Base-by-base conservation (phyloP, 2,113 vertebrate species). In the Onychostruthus taczanowskii region DNA sequence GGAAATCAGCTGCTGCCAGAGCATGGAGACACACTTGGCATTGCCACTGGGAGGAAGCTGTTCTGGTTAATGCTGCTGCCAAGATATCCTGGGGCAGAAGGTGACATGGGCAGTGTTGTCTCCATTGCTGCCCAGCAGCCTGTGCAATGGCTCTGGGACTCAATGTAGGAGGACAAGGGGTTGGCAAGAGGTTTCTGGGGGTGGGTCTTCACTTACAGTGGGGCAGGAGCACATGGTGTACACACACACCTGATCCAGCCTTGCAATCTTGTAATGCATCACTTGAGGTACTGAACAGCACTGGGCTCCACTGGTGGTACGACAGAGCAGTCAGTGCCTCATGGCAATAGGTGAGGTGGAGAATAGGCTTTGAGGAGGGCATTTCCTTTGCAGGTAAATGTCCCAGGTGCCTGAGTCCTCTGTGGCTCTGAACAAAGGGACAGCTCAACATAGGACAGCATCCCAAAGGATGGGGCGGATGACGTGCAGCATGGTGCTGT, bases 221-320 rank as follows among this genome's bases (percentile, higher is more conserved):
- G 19, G 15, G 27, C 5, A 7, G 44, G 50, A 67, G 11, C 27
- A 72, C n/a, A 6, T 6, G 5, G 31, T 22, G 21, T 47, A 22
- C n/a, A 18, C 2, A 3, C 0, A 0, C 39, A 49, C 13, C 21
- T 6, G 7, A 53, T 31, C 39, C 44, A 77, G 43, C 15, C 28
- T 41, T 62, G 33, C 37, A 24, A 41, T 39, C 30, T n/a, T 56
- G 10, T 37, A 66, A 46, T 10, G 35, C 8, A 10, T 80, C 59
- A 6, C 44, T 17, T 17, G 21, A 59, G 64, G 28, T 44, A 27
- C 24, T 1, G 2, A 6, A 24, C 11, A 52, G 27, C n/a, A n/a
- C 23, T 3, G 28, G 26, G 20, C 37, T 91, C 19, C 27, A 10
- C 47, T 39, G n/a, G 8, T 5, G 5, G 26, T 18, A 24, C 17